phyloP scores from a whole-genome alignment of 2,888 invertebrate species.

The Stenurella melanura region DNA sequence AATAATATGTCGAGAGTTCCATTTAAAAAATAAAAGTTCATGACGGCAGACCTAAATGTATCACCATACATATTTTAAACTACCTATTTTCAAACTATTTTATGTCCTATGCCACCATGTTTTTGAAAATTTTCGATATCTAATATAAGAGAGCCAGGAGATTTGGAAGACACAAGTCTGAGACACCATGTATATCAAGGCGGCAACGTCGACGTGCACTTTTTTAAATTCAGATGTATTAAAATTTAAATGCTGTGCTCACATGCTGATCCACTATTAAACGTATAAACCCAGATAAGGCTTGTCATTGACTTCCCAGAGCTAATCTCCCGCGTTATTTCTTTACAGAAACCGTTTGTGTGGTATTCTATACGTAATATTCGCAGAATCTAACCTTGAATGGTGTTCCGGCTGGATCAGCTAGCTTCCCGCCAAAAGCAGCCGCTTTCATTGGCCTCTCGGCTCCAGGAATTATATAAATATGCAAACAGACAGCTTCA shows the following conservation, averaged over 20 bases:
- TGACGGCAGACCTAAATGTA: too few species aligned
- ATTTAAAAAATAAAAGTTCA: too few species aligned
- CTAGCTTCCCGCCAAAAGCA: slow-evolving; percentile 27
- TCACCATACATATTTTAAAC: too few species aligned
- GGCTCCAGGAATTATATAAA: slow-evolving; percentile 42
- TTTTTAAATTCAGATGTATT: background rate
- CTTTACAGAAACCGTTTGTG: background rate
- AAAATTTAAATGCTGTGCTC: background rate
- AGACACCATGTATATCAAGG: too few species aligned
- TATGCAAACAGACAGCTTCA: slow-evolving; percentile 46
- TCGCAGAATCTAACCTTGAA: slow-evolving; percentile 60
- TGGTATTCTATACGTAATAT: slow-evolving; percentile 53
- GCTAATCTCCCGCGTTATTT: slow-evolving; percentile 14
- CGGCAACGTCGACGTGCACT: too few species aligned
- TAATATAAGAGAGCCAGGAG: too few species aligned
- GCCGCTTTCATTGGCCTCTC: slow-evolving; percentile 11
- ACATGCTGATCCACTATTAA: background rate
- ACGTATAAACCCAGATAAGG: background rate
- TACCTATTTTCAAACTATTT: too few species aligned
- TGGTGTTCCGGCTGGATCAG: slow-evolving; percentile 51
- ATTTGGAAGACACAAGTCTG: too few species aligned
- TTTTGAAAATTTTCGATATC: too few species aligned
- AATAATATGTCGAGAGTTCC: too few species aligned
- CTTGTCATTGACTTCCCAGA: background rate
- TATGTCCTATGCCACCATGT: too few species aligned